Evolutionary conservation across 2,888 invertebrate genomes (phyloP), one percentile per base, ranked within the genome.

Genomic region (Rhingia rostrata): DNA sequence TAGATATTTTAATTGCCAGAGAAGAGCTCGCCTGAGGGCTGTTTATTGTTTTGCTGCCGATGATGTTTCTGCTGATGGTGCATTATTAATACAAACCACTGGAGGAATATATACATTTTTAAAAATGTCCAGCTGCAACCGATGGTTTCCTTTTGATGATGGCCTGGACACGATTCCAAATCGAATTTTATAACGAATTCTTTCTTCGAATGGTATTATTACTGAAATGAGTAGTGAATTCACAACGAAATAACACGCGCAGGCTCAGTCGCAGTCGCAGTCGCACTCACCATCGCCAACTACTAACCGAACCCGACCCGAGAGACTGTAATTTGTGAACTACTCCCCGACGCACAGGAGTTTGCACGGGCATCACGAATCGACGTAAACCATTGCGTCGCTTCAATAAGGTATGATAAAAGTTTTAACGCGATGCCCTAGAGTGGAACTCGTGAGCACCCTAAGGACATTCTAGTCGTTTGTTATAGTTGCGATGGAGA

Each of bases 371-470:
- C 63, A 53, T 80, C 80, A 84, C 84, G 84, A 80, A 58, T 69
- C 69, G 35, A 74, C 45, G 73, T 39, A 77, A 66, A 63, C 43
- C 56, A 79, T 73, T 83, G 82, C 78, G 78, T 80, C 60, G 64
- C 45, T 69, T 45, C 51, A 43, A 61, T 54, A 41, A 70, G 60
- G 69, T 74, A 78, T 69, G 80, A 80, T 84, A 80, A 80, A 84
- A 80, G 88, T 88, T 88, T 88, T 89, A 89, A 89, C 88, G 87
- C 87, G 86, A 86, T 80, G 77, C 88, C 90, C 90, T 66, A 86
- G 80, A 89, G 90, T 87, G 66, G 70, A 90, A 90, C 89, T 90
- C 90, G 90, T 90, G 90, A 90, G 79, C 83, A 86, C 90, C 90
- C 90, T 87, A 86, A 88, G 90, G 90, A 81, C 72, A 85, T 81